phyloP scores from a whole-genome alignment of 1,140 invertebrate genomes.

The Matsumurasca onukii region DNA sequence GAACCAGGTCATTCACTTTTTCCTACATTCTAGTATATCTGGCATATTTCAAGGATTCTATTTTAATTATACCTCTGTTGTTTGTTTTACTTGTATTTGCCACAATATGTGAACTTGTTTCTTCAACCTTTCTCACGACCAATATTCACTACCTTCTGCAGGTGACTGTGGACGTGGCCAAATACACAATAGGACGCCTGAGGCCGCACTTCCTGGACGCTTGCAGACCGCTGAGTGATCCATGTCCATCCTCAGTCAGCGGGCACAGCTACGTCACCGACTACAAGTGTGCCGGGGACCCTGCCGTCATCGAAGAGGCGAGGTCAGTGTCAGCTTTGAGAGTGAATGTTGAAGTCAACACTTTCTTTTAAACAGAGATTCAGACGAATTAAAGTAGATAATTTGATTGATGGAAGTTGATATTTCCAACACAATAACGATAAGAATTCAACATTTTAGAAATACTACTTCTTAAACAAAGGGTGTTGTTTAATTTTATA shows the following conservation, averaged over 20 bases:
- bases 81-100: no score
- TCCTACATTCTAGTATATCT: no score
- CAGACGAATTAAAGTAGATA: background rate
- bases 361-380: background rate
- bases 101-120: no score
- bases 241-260: conserved; percentile 26
- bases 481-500: no score
- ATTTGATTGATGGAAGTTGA: no score
- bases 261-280: conserved; percentile 34
- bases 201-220: conserved; percentile 57
- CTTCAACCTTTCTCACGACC: no score
- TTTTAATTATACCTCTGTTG: no score
- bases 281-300: conserved; percentile 33
- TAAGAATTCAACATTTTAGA: no score
- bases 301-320: conserved; percentile 29
- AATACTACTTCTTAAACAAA: no score
- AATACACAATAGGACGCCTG: conserved; percentile 59
- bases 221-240: conserved; percentile 36
- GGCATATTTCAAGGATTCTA: no score
- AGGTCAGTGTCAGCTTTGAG: conserved; percentile 13
- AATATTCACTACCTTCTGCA: no score
- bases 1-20: conserved; percentile 50
- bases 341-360: background rate
- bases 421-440: no score
- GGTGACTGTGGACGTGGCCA: conserved; percentile 58